Evolutionary conservation across 1,140 invertebrate species (phyloP).

Genomic region (Panagrolaimus sp.): DNA sequence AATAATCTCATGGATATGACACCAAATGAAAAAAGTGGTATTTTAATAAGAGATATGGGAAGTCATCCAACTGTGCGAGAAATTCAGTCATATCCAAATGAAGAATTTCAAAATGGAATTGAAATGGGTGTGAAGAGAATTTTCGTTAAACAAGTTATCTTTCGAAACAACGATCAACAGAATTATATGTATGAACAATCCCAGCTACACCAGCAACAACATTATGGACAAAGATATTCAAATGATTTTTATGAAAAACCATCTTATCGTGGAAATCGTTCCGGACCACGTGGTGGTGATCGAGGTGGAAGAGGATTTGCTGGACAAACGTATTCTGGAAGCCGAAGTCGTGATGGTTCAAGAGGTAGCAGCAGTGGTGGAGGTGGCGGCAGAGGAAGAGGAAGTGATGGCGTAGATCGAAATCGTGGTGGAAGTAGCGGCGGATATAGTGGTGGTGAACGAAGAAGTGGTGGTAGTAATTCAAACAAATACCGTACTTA

Average conservation of each 20-base stretch:
- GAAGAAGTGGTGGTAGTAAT: too few species aligned
- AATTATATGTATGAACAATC: not conserved
- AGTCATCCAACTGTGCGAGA: not conserved
- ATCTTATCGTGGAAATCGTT: not conserved
- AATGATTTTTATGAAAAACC: not conserved
- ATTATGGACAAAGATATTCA: not conserved
- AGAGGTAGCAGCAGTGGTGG: not conserved
- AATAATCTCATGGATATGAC: not conserved
- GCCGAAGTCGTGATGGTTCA: not conserved
- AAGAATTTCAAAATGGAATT: not conserved
- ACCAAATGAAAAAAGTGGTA: not conserved
- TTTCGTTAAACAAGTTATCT: not conserved
- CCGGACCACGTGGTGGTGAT: constrained; percentile 6
- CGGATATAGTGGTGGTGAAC: too few species aligned
- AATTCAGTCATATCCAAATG: not conserved
- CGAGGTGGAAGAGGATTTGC: not conserved
- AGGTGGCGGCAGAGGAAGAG: not conserved
- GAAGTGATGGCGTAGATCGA: constrained; percentile 8
- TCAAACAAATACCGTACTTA: too few species aligned
- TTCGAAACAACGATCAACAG: not conserved
- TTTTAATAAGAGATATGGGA: not conserved
- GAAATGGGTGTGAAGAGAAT: not conserved
- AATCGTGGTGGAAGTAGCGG: too few species aligned
- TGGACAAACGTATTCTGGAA: not conserved
- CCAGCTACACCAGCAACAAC: not conserved